Evolutionary conservation across 2,797 vertebrate species (phyloP), one percentile per base, ranked within the genome.

Genomic region (Steatocranus sp.): DNA sequence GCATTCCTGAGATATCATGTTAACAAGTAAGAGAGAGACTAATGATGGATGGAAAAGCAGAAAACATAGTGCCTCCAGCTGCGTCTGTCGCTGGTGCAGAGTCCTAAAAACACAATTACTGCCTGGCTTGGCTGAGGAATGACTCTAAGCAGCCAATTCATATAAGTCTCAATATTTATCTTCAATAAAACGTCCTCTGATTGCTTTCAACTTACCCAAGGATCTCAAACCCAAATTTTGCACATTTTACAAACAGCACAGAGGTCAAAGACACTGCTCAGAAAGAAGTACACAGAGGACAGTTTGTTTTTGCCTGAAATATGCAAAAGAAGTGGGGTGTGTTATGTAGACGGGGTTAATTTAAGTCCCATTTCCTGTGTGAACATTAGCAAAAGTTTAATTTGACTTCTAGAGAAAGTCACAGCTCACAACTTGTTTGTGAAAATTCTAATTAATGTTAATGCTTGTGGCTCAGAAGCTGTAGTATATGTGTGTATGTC

Each of bases 121-220:
- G 68, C 41, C 68, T 73, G 68, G 56, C 61, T 53, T n/a, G 50
- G n/a, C 70, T 51, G 48, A 46, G 8, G 66, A 76, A 83, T 78
- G 78, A 70, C 68, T 30, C 30, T 30, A 48, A 63, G 82, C 63
- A 76, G 74, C 61, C 30, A 48, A 76, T 48, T 80, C 30, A 63
- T 63, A 81, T 3, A 88, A 46, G 82, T 79, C 27, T 80, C 63
- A 84, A 53, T 81, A 83, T 86, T 81, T 81, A 80, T 91, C 27
- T 63, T 81, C 27, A 79, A 61, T 78, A 58, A 83, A 88, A 77
- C 18, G 18, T 48, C 25, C 75, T 27, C 18, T 78, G 84, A 75
- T 41, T 76, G 51, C 17, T 68, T 68, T 63, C 68, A 82, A 58
- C 12, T 14, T 18, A 75, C 15, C 32, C 43, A 66, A 56, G 10